Evolutionary conservation across 92 coral and sea anemone genomes (phyloP), one percentile per base, ranked within the genome.

Genomic region (Paramuricea clavata): DNA sequence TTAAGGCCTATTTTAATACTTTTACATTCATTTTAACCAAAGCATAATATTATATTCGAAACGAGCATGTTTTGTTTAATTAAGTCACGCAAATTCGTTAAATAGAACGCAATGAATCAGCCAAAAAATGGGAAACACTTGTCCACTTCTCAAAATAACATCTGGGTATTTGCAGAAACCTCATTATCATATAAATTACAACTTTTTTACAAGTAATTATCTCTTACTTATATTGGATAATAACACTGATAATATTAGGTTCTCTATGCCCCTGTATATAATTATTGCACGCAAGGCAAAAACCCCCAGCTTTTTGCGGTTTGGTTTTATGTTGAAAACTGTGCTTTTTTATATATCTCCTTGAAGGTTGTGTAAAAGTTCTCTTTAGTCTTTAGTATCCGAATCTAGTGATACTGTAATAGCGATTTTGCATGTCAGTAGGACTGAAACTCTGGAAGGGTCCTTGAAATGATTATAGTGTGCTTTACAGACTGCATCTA

Each of bases 141-240:
- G 31, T n/a, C 31, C 0, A 60, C 30, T 23, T 54, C 23, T 54
- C 62, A 54, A 54, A 54, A 54, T 54, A 54, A 13, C 27, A 54
- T 54, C 23, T 54, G 62, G 62, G 62, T 1, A 23, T 54, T 12
- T 21, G 27, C 11, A 12, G 17, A 54, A 19, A 65, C 22, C 39
- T 65, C 72, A 65, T 65, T 65, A 65, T 27, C 72, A 65, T 65
- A 28, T 65, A 65, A 28, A 65, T 65, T 28, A 33, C 21, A 65
- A 31, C 11, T 22, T 60, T 26, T 22, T 60, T 13, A 52, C 12
- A 52, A 52, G 23, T 22, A 0, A 52, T 6, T 60, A 21, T 60
- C 32, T 60, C 68, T 22, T 60, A n/a, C 31, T 7, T n/a, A 60
- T 25, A 60, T 8, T 60, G 23, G 23, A 12, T 52, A 52, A 3